Percentiles rank a stretch among this genome's conserved stretches.
Evolutionary conservation across 1,140 invertebrate species (phyloP).

Genomic region (silkworm (Bombyx mori)): DNA sequence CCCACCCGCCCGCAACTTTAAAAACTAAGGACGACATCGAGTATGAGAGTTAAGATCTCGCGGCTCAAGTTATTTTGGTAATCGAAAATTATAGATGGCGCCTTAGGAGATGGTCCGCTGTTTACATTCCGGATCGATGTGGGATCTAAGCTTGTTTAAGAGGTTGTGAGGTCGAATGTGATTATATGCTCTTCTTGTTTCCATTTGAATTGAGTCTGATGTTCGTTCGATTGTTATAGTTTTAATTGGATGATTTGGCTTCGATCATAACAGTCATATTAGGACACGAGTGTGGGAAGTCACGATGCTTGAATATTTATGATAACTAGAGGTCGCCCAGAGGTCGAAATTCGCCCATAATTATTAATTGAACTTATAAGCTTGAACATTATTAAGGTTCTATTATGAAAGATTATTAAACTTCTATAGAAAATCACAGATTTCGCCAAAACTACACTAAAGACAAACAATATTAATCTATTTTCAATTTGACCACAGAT

Average conservation of each 20-base stretch:
- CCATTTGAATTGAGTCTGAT: constrained; percentile 33
- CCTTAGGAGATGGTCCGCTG: constrained; percentile 55
- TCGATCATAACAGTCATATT: too few species aligned
- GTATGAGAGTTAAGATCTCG: constrained; percentile 1
- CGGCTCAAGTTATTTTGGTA: constrained; percentile 35
- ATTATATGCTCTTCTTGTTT: constrained; percentile 59
- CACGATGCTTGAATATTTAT: too few species aligned
- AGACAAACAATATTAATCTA: too few species aligned
- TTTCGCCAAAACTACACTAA: too few species aligned
- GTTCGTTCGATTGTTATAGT: constrained; percentile 10
- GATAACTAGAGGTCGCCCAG: too few species aligned
- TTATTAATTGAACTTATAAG: too few species aligned
- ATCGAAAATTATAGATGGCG: constrained; percentile 68
- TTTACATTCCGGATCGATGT: constrained; percentile 63
- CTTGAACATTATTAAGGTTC: too few species aligned
- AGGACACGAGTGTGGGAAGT: too few species aligned
- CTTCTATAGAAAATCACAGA: too few species aligned
- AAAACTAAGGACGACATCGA: background rate
- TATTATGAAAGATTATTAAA: too few species aligned
- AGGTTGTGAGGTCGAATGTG: constrained; percentile 52
- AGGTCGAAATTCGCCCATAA: too few species aligned
- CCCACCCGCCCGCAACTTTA: constrained; percentile 1
- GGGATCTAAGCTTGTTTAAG: constrained; percentile 54
- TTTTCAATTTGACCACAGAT: too few species aligned
- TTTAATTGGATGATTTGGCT: background rate